phyloP scores from a whole-genome alignment of 2,113 vertebrate species.

The Saimiri boliviensis region DNA sequence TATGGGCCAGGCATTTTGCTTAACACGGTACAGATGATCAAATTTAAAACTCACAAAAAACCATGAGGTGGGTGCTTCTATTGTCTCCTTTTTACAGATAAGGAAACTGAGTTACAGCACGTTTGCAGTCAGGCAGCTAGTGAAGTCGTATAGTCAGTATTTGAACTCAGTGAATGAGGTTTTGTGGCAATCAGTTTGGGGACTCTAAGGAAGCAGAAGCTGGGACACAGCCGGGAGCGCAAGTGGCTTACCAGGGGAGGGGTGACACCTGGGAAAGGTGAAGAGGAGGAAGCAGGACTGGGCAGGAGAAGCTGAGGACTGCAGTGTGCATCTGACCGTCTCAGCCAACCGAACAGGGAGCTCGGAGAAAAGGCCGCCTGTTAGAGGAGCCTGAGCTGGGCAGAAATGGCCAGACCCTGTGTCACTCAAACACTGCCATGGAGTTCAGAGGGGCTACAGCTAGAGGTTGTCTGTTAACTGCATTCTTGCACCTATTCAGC shows the following conservation, averaged over 20 bases:
- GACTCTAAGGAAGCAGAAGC: not conserved
- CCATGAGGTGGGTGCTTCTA: not conserved
- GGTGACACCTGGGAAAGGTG: not conserved
- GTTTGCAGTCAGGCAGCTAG: not conserved
- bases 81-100: not conserved
- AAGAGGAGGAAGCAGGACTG: not conserved
- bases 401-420: not conserved
- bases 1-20: not conserved
- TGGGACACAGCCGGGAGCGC: not conserved
- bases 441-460: not conserved
- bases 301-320: not conserved
- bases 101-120: conserved; percentile 22
- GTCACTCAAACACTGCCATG: not conserved
- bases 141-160: not conserved
- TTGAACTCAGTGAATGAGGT: not conserved
- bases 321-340: not conserved
- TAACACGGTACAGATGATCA: not conserved
- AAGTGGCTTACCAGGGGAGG: not conserved
- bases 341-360: not conserved
- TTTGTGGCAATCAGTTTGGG: not conserved
- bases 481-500: not conserved
- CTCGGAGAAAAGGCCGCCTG: not conserved
- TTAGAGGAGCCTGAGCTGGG: not conserved
- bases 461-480: not conserved
- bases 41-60: not conserved